Base-by-base conservation (phyloP, 2,888 invertebrate species). In the Chirona hameri region DNA sequence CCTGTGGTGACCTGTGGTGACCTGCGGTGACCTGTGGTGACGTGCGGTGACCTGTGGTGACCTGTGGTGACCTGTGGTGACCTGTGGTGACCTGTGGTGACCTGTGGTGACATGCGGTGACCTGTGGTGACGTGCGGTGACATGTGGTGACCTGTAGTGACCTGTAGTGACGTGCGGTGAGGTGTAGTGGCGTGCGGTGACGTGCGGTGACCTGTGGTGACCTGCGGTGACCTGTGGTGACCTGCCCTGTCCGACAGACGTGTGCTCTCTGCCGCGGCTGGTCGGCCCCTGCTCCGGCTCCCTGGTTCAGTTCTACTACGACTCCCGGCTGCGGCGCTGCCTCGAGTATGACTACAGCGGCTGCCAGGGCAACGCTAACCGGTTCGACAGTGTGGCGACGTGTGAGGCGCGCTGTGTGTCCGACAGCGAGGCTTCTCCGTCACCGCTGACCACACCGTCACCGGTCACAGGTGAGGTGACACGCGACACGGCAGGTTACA, bases 361-460 rank as follows among this genome's bases (percentile, higher is more conserved):
- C 83, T 97, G 96, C 87, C 91, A 90, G 65, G 96, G 96, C 55
- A 95, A 94, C 86, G 93, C 93, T 82, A 97, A 97, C 88, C 90
- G 95, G 82, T 97, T 55, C 27, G 69, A 18, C 55, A 57, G n/a
- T 1, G 55, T 81, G 31, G 60, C 60, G 39, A 46, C 39, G 24
- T 76, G 76, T 21, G 39, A 76, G 76, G 7, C 46, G 21, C 76
- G 76, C 39, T 76, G 76, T 24, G 39, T 18, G 39, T 9, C 46
- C 24, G 27, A 29, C 18, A 18, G 4, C 4, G 46, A 29, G 60
- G 14, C 21, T 10, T 55, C 55, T 1, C 21, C 21, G 39, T 5
- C 39, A 1, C 29, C 29, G n/a, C 7, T 0, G 81, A 81, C 81
- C 7, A 39, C 55, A 9, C 24, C 55, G 9, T 24, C 52, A 1